phyloP scores from a whole-genome alignment of 2,888 invertebrate genomes.

The Polyommatus iphigenia region DNA sequence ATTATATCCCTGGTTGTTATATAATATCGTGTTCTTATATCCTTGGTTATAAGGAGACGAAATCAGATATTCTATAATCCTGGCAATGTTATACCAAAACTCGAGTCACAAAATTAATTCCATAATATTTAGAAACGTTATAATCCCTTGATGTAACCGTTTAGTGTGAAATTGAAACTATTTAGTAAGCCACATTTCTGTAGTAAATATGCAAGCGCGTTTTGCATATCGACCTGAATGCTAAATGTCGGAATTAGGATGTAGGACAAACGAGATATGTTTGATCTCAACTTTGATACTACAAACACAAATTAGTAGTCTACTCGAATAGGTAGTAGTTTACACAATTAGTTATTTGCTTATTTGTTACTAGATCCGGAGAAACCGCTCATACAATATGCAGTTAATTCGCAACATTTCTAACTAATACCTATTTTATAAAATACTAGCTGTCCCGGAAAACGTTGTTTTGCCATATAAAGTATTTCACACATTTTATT shows the following conservation, averaged over 20 bases:
- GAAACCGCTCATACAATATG: neutral
- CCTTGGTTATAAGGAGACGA: too few species aligned
- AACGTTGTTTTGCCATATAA: too few species aligned
- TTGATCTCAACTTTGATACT: slow-evolving; percentile 2
- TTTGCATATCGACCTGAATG: slow-evolving; percentile 4
- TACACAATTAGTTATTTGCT: neutral
- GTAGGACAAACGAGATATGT: neutral
- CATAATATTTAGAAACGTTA: neutral
- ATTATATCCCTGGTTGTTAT: too few species aligned
- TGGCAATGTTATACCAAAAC: neutral
- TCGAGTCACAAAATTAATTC: neutral
- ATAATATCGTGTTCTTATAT: too few species aligned
- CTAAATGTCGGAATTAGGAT: neutral
- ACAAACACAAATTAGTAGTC: neutral
- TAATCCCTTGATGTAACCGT: neutral
- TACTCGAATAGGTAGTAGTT: neutral
- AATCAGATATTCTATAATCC: neutral
- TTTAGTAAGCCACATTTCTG: neutral
- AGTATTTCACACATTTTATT: too few species aligned
- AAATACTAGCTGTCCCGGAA: too few species aligned
- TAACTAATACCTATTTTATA: too few species aligned
- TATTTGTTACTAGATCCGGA: neutral
- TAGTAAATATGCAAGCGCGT: neutral
- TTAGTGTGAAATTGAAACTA: slow-evolving; percentile 2
- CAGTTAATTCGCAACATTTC: too few species aligned